A percentile compares a stretch with the other conserved stretches of the same genome.
phyloP scores from a whole-genome alignment of 2,797 vertebrate genomes.

The Pipistrellus kuhlii region DNA sequence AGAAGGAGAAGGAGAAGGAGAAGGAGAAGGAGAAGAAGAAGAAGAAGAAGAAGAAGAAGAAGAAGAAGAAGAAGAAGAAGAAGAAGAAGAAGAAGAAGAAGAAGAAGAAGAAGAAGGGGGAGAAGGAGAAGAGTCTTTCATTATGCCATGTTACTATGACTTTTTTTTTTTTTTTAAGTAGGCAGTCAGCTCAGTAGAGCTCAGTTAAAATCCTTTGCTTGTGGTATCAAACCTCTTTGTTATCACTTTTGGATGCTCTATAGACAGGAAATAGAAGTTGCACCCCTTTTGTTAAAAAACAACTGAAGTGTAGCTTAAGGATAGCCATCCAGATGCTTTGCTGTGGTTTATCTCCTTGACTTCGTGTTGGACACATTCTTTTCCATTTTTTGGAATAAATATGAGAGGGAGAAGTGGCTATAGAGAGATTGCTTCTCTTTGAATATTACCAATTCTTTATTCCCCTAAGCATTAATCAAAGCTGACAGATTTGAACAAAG shows the following conservation, averaged over 20 bases:
- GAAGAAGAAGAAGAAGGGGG: background rate
- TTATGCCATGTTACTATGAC: background rate
- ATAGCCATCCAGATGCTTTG: background rate
- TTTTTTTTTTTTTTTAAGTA: background rate
- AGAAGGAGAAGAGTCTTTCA: background rate
- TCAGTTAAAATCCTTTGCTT: background rate
- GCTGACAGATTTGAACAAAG: background rate
- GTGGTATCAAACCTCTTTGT: background rate
- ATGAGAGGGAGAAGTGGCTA: background rate
- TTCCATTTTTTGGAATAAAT: background rate
- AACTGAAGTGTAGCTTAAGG: background rate
- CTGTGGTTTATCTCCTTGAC: background rate
- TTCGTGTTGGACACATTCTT: background rate
- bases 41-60: background rate
- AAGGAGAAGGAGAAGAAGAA: background rate
- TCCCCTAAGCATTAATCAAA: background rate
- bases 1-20: too few species aligned
- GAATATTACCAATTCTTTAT: background rate
- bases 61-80: background rate
- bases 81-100: too few species aligned
- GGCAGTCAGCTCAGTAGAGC: background rate
- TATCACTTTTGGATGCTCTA: background rate
- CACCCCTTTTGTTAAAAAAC: background rate
- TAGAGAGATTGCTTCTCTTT: background rate
- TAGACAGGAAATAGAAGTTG: background rate